phyloP scores from a whole-genome alignment of 2,888 invertebrate species.

The Drosophila emarginata region DNA sequence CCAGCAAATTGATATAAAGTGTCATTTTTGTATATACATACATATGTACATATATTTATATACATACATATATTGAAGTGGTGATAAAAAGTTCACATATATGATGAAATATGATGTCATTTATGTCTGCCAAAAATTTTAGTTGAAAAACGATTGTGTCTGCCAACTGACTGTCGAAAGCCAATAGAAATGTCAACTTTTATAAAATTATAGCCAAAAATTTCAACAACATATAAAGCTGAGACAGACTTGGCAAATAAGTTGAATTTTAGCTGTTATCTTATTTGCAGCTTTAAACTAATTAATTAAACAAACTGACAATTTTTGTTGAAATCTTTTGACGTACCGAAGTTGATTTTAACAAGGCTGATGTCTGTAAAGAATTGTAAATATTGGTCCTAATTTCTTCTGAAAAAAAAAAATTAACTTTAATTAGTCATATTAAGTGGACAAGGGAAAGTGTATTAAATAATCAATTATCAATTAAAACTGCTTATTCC shows the following conservation, averaged over 20 bases:
- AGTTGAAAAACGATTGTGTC: background rate
- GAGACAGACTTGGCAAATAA: background rate
- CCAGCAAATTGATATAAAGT: slow-evolving; percentile 42
- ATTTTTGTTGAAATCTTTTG: no score
- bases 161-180: background rate
- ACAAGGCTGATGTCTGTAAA: background rate
- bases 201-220: background rate
- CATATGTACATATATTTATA: background rate
- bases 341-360: no score
- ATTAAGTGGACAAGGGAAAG: background rate
- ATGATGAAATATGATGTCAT: slow-evolving; percentile 14
- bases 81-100: slow-evolving; percentile 12
- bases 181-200: background rate
- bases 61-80: background rate
- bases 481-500: no score
- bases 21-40: slow-evolving; percentile 5
- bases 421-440: background rate
- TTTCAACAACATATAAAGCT: background rate
- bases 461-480: no score
- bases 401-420: background rate
- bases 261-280: background rate
- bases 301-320: background rate
- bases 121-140: slow-evolving; percentile 17
- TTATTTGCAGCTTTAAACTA: background rate
- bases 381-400: background rate